Conservation (phyloP, 2,888 invertebrate species). For the Protula sp. region DNA sequence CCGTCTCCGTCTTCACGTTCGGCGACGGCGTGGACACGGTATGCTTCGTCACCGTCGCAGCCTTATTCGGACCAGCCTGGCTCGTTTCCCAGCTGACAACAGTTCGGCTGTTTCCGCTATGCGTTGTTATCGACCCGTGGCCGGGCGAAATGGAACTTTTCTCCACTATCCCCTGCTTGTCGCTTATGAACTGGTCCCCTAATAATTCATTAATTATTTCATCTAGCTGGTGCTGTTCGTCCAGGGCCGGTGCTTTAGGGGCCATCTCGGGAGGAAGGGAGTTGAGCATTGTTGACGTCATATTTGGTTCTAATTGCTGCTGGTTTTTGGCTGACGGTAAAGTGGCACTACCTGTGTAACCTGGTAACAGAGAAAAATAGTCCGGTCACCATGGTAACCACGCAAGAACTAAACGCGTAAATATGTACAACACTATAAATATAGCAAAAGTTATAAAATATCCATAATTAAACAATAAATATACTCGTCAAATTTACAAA, state of each 20-base stretch:
- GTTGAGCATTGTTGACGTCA: too few species aligned
- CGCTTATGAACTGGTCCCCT: constrained; percentile 31
- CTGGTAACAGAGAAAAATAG: too few species aligned
- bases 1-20: constrained; percentile 11
- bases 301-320: too few species aligned
- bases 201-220: constrained; percentile 49
- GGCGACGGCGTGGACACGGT: constrained; percentile 16
- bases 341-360: too few species aligned
- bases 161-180: neutral
- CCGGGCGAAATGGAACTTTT: neutral
- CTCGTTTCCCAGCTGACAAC: constrained; percentile 22
- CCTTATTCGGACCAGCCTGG: constrained; percentile 18
- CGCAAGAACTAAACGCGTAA: too few species aligned
- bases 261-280: too few species aligned
- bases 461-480: too few species aligned
- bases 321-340: too few species aligned
- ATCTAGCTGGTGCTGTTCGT: constrained; percentile 43
- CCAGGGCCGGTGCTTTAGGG: neutral
- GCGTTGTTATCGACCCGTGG: constrained; percentile 22
- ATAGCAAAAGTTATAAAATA: too few species aligned
- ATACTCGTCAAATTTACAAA: too few species aligned
- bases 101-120: constrained; percentile 20
- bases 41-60: constrained; percentile 19
- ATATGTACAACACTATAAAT: too few species aligned
- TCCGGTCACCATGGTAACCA: too few species aligned